Conservation (phyloP, 2,113 vertebrate species). For the Garra rufa region DNA sequence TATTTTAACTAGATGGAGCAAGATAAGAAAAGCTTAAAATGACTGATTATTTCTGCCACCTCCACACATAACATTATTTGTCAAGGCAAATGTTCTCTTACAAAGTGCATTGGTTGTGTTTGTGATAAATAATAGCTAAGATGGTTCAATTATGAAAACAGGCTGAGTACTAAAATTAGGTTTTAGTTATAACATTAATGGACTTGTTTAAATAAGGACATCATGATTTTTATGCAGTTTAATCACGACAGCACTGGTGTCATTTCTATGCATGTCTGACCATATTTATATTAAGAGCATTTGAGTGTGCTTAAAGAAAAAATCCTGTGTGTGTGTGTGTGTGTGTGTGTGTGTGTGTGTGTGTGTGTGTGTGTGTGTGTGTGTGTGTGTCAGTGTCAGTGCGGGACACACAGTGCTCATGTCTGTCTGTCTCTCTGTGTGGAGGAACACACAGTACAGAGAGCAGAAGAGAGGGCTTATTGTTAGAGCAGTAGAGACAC, state of each 20-base stretch:
- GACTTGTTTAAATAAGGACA: background rate
- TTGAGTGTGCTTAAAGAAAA: background rate
- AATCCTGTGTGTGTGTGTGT: too few species aligned
- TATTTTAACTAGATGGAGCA: background rate
- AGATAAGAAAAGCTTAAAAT: background rate
- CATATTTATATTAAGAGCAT: background rate
- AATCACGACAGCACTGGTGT: background rate
- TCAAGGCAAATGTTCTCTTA: background rate
- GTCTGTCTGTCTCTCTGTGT: constrained; percentile 13
- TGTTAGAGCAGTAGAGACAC: constrained; percentile 32
- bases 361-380: too few species aligned
- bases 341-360: too few species aligned
- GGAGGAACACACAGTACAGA: constrained; percentile 60
- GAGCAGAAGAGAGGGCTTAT: constrained; percentile 54
- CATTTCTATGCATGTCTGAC: background rate
- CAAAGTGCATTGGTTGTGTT: background rate
- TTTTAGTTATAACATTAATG: background rate
- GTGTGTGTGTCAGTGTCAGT: too few species aligned
- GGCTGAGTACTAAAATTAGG: background rate
- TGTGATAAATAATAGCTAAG: background rate
- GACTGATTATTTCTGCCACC: background rate
- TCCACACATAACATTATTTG: background rate
- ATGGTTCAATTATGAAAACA: too few species aligned
- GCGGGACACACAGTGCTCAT: background rate
- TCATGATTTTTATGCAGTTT: background rate